Evolutionary conservation across 2,888 invertebrate genomes (phyloP).

Genomic region (Arenicola marina): DNA sequence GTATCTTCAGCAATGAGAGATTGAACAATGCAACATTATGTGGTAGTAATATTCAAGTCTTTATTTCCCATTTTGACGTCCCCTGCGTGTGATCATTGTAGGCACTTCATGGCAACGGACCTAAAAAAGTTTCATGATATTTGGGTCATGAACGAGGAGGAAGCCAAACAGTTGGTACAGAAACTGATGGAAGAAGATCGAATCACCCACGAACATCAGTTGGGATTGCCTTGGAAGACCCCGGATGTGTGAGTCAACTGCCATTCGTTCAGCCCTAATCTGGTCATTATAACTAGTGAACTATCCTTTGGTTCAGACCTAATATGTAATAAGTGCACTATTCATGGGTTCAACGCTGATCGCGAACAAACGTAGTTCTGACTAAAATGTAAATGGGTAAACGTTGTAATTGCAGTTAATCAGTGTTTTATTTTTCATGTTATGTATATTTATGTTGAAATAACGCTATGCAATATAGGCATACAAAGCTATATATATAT

Average conservation of each 20-base stretch:
- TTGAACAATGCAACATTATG: no score
- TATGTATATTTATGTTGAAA: no score
- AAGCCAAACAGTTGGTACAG: conserved; percentile 48
- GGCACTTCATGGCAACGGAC: conserved; percentile 60
- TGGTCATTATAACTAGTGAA: neutral
- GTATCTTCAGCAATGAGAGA: no score
- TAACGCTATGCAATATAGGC: no score
- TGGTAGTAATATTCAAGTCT: no score
- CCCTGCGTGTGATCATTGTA: conserved; percentile 33
- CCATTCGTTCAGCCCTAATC: neutral
- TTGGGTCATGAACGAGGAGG: conserved; percentile 62
- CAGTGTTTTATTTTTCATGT: no score
- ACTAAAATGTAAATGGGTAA: no score
- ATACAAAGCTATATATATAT: no score
- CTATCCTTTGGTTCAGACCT: neutral
- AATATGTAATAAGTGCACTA: neutral
- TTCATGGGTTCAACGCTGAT: neutral
- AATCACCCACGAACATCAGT: conserved; percentile 58
- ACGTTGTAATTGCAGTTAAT: no score
- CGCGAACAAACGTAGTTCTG: no score
- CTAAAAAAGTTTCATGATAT: conserved; percentile 59
- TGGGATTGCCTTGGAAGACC: conserved; percentile 51
- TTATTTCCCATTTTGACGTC: neutral
- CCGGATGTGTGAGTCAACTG: conserved; percentile 29
- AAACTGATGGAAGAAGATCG: conserved; percentile 54